Percentiles rank a stretch among this genome's conserved stretches.
phyloP scores from a whole-genome alignment of 2,888 invertebrate species.

The Schizaphis graminum region DNA sequence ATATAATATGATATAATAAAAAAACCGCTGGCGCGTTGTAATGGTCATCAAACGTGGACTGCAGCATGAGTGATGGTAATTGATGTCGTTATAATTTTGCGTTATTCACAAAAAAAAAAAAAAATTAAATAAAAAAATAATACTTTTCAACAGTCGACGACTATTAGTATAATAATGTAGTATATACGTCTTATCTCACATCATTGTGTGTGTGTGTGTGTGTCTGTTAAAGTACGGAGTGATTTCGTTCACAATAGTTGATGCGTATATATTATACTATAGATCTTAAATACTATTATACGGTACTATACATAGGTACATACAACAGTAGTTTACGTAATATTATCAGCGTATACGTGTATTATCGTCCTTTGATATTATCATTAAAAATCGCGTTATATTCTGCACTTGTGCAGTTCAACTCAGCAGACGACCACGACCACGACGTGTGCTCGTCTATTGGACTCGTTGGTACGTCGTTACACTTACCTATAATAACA shows the following conservation, averaged over 20 bases:
- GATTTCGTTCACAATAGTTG: background rate
- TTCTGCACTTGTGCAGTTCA: background rate
- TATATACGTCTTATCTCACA: background rate
- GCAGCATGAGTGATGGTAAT: background rate
- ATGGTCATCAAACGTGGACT: background rate
- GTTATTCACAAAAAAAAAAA: background rate
- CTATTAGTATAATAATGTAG: background rate
- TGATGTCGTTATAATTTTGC: background rate
- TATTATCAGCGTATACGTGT: background rate
- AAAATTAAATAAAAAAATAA: background rate
- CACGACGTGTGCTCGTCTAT: background rate
- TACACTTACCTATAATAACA: background rate
- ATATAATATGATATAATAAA: background rate
- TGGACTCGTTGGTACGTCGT: background rate
- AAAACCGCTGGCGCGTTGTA: background rate
- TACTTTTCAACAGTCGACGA: background rate
- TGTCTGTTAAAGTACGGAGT: background rate
- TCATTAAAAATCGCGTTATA: background rate
- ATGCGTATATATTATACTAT: background rate
- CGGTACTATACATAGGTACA: background rate
- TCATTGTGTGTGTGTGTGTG: background rate
- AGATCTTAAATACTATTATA: background rate
- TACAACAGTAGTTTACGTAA: background rate
- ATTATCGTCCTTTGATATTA: background rate
- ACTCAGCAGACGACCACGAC: background rate